Conservation (phyloP, 2,888 invertebrate species). For the Spicauda simplicius region DNA sequence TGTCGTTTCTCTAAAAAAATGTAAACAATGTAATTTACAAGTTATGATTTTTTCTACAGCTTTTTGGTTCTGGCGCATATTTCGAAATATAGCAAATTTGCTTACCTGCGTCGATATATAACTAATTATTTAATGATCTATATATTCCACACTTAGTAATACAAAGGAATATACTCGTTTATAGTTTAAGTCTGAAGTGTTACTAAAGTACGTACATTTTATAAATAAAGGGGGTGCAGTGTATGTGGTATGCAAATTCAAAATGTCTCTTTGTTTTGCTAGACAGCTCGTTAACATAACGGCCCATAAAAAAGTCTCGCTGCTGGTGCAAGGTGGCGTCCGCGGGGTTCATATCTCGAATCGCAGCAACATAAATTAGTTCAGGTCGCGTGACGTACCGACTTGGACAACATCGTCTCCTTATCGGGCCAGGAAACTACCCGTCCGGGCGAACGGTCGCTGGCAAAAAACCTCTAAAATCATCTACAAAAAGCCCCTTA, state of each 20-base stretch:
- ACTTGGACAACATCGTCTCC: slow-evolving; percentile 76
- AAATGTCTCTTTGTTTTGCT: slow-evolving; percentile 52
- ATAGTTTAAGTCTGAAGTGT: slow-evolving; percentile 42
- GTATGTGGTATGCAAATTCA: slow-evolving; percentile 49
- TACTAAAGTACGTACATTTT: slow-evolving; percentile 46
- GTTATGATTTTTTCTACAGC: no score
- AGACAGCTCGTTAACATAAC: slow-evolving; percentile 73
- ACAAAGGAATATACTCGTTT: slow-evolving; percentile 38
- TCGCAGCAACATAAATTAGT: slow-evolving; percentile 83
- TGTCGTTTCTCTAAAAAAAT: no score
- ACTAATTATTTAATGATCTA: no score
- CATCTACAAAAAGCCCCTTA: slow-evolving; percentile 60
- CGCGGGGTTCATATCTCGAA: slow-evolving; percentile 72
- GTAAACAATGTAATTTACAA: no score
- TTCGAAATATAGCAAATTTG: no score
- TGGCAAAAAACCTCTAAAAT: slow-evolving; percentile 57
- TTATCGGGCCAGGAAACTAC: slow-evolving; percentile 79
- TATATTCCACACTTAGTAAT: no score
- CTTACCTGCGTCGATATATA: no score
- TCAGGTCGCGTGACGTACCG: slow-evolving; percentile 81
- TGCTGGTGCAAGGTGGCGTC: slow-evolving; percentile 56
- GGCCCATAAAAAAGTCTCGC: slow-evolving; percentile 58
- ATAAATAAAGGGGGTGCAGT: slow-evolving; percentile 31
- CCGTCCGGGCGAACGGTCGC: slow-evolving; percentile 54
- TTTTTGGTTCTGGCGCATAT: no score